A percentile compares a stretch with the other conserved stretches of the same genome.
Evolutionary conservation across 2,888 invertebrate species (phyloP).

Genomic region (Lordiphosa fenestrarum): DNA sequence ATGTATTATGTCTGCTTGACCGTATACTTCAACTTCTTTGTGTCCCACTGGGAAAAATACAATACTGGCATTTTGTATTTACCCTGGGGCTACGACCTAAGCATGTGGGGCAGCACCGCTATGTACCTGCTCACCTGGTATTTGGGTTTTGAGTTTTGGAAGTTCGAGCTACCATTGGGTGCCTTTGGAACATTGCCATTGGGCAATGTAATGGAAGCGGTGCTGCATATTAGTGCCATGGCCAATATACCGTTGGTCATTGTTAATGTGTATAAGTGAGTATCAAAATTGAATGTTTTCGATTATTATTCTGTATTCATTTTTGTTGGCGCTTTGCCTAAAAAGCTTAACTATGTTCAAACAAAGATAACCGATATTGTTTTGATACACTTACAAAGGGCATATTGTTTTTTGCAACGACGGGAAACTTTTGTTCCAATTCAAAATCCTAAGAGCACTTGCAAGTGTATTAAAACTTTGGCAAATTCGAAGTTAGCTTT

Average conservation of each 20-base stretch:
- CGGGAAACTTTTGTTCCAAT: too few species aligned
- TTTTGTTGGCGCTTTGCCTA: too few species aligned
- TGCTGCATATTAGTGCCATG: slow-evolving; percentile 92
- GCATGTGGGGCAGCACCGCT: slow-evolving; percentile 89
- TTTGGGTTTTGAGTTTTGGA: slow-evolving; percentile 91
- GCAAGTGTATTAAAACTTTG: too few species aligned
- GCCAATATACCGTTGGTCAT: slow-evolving; percentile 94
- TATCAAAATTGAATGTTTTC: slow-evolving; percentile 37
- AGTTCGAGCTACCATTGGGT: slow-evolving; percentile 87
- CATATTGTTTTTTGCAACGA: too few species aligned
- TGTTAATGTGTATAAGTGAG: slow-evolving; percentile 94
- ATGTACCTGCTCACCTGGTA: slow-evolving; percentile 83
- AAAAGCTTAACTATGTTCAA: too few species aligned
- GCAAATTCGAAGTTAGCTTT: too few species aligned
- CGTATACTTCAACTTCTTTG: slow-evolving; percentile 95
- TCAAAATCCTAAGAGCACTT: too few species aligned
- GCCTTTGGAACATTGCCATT: slow-evolving; percentile 82
- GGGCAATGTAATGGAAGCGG: slow-evolving; percentile 90
- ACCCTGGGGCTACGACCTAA: slow-evolving; percentile 99
- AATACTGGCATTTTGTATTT: slow-evolving; percentile 97
- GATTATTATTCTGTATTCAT: too few species aligned
- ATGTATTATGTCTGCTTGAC: slow-evolving; percentile 96
- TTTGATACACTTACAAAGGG: too few species aligned
- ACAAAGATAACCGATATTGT: too few species aligned
- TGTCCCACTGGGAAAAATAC: slow-evolving; percentile 99